A percentile compares a stretch with the other conserved stretches of the same genome.
phyloP scores from a whole-genome alignment of 1,140 invertebrate genomes.

The Hyposmocoma kahamanoa region DNA sequence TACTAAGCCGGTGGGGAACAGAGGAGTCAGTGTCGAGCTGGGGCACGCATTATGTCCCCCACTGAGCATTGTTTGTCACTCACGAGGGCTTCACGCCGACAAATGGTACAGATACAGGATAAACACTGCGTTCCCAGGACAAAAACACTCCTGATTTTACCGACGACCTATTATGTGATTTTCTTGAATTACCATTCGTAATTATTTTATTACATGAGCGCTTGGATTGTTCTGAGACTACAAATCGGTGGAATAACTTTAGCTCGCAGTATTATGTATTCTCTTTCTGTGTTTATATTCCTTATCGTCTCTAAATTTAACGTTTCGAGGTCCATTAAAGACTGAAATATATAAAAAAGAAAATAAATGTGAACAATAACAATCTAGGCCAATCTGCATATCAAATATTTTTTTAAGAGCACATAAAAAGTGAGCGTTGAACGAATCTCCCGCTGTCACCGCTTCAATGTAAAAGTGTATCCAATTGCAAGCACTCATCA shows the following conservation, averaged over 20 bases:
- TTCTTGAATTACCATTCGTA: background rate
- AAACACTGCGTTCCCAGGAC: constrained; percentile 26
- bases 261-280: too few relatives aligned
- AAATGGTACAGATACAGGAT: constrained; percentile 55
- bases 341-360: too few relatives aligned
- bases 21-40: constrained; percentile 32
- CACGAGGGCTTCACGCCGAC: constrained; percentile 53
- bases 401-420: background rate
- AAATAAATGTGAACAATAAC: too few relatives aligned
- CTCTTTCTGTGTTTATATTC: too few relatives aligned
- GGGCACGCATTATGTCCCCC: constrained; percentile 51
- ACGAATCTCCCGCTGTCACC: background rate
- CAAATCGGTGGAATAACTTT: too few relatives aligned
- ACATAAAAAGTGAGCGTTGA: constrained; percentile 1
- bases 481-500: constrained; percentile 38
- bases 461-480: constrained; percentile 39
- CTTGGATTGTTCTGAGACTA: too few relatives aligned
- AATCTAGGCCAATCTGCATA: constrained; percentile 1
- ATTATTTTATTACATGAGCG: too few relatives aligned
- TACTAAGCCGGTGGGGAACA: too few relatives aligned
- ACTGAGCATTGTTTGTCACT: constrained; percentile 63
- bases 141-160: too few relatives aligned
- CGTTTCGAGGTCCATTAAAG: too few relatives aligned
- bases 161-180: constrained; percentile 5
- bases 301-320: too few relatives aligned